These are phyloP conservation scores for Litoditis marina DNA, from an alignment of 2,888 invertebrate species.

Conservation along the genomic window DNA sequence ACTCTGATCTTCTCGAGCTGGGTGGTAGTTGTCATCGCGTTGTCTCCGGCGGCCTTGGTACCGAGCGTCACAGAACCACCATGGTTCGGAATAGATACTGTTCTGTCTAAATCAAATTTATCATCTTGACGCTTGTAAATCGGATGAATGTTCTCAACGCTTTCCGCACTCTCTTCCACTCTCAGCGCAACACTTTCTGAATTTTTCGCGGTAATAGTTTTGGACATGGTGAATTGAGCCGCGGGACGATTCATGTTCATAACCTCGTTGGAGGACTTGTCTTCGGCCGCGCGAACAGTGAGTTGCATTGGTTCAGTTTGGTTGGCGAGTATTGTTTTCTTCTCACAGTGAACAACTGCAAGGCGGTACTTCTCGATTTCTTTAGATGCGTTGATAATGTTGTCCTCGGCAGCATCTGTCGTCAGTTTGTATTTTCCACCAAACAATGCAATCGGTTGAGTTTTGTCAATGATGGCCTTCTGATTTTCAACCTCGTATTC, in stretches of 20 bases:
- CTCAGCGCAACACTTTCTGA: constrained; percentile 26
- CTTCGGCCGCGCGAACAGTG: constrained; percentile 21
- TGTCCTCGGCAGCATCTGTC: constrained; percentile 52
- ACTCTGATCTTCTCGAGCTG: constrained; percentile 28
- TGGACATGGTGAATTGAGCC: constrained; percentile 5
- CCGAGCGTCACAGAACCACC: constrained; percentile 38
- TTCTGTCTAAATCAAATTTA: constrained; percentile 40
- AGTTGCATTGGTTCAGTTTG: constrained; percentile 28
- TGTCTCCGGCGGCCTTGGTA: constrained; percentile 39
- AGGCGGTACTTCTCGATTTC: constrained; percentile 30
- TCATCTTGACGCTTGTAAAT: constrained; percentile 37
- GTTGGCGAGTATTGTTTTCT: constrained; percentile 26
- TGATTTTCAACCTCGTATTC: constrained; percentile 25
- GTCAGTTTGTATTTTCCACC: constrained; percentile 39
- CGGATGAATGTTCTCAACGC: constrained; percentile 41
- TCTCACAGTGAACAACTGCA: constrained; percentile 28
- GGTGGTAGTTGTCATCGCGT: constrained; percentile 7
- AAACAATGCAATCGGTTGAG: constrained; percentile 18
- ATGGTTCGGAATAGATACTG: constrained; percentile 31
- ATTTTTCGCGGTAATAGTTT: constrained; percentile 11
- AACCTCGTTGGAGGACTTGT: constrained; percentile 12
- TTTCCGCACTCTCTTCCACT: constrained; percentile 39
- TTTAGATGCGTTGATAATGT: constrained; percentile 28
- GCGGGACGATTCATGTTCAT: constrained; percentile 2
- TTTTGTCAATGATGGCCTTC: constrained; percentile 21